These are phyloP conservation scores for Vespertilio murinus DNA, from an alignment of 2,797 vertebrate genomes.

Conservation along the genomic window DNA sequence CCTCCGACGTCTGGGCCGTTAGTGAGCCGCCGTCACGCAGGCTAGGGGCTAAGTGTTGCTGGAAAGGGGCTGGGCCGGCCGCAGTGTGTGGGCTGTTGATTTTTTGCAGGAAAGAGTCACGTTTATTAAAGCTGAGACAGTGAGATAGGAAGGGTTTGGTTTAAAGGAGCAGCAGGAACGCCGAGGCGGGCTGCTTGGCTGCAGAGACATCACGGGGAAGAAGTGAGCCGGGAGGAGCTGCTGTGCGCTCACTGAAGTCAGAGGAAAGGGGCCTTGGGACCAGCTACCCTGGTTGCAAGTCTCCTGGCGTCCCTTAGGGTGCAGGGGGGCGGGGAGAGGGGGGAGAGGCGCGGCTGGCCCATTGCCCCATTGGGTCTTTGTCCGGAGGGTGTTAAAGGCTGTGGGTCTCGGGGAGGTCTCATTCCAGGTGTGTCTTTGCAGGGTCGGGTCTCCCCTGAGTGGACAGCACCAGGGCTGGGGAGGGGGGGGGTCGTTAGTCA, in stretches of 20 bases:
- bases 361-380: not conserved
- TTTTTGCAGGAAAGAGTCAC: not conserved
- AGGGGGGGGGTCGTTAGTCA: not conserved
- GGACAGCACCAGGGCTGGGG: not conserved
- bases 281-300: not conserved
- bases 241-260: not conserved
- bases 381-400: not conserved
- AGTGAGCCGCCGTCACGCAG: not conserved
- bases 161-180: not conserved
- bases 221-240: no score
- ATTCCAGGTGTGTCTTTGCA: not conserved
- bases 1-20: not conserved
- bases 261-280: no score
- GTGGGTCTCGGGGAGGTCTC: not conserved
- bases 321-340: not conserved
- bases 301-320: not conserved
- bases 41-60: not conserved
- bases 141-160: not conserved
- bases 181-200: not conserved
- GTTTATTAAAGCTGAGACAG: not conserved
- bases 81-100: no score
- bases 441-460: not conserved
- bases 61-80: not conserved
- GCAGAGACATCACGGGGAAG: no score
- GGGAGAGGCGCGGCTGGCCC: rapidly evolving